Percentiles rank a stretch among this genome's conserved stretches.
These are phyloP conservation scores for Rafetus swinhoei DNA, from an alignment of 2,113 vertebrate genomes.

Conservation along the genomic window DNA sequence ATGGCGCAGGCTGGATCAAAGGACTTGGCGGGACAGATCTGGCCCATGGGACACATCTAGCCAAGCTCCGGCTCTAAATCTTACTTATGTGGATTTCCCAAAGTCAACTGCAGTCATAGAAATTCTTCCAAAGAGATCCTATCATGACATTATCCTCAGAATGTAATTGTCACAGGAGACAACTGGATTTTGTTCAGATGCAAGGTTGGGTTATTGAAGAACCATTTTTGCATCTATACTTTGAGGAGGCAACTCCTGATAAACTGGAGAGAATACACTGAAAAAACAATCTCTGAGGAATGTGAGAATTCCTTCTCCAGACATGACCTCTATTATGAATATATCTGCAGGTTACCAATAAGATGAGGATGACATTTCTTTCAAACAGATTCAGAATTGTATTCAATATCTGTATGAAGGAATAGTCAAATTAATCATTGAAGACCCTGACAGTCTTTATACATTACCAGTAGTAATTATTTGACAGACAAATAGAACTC, in stretches of 20 bases:
- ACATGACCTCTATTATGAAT: background rate
- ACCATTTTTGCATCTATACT: background rate
- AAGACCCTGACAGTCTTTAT: background rate
- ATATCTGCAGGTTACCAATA: background rate
- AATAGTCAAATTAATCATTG: background rate
- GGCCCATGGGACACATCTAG: too few relatives aligned
- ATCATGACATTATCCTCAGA: background rate
- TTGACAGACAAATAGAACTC: conserved; percentile 21
- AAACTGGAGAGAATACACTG: background rate
- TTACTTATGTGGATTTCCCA: background rate
- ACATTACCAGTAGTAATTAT: background rate
- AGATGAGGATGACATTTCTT: background rate
- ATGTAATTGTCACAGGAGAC: background rate
- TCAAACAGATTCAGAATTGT: background rate
- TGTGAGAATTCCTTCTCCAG: background rate
- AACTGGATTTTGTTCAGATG: background rate
- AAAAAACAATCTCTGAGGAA: background rate
- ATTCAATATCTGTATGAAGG: background rate
- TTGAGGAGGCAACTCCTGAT: background rate
- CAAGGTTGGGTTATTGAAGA: background rate
- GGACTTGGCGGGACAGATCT: too few relatives aligned
- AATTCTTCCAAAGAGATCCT: background rate
- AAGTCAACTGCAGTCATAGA: background rate
- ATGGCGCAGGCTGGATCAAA: too few relatives aligned
- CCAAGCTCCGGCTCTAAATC: too few relatives aligned